Conservation (phyloP, 30 jellyfish, hydroid and myxozoan genomes). For the Hydra vulgaris region DNA sequence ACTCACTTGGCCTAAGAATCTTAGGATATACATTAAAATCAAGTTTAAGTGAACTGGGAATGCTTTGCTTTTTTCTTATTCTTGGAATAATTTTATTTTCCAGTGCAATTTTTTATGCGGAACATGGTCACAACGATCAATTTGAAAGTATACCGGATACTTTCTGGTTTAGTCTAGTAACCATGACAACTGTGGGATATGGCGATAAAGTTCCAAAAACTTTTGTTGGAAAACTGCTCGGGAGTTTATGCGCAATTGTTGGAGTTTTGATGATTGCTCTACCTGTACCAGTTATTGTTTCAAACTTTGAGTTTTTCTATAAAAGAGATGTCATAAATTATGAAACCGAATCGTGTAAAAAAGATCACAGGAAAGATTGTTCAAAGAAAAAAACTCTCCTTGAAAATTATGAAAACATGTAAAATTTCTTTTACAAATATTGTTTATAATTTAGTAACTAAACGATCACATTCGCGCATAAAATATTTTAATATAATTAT, state of each 20-base stretch:
- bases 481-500: too few species aligned
- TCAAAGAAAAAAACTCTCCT: too few species aligned
- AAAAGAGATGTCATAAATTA: slow-evolving; percentile 34
- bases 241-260: slow-evolving; percentile 92
- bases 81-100: slow-evolving; percentile 84
- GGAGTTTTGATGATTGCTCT: slow-evolving; percentile 87
- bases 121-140: slow-evolving; percentile 52
- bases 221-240: slow-evolving; percentile 64
- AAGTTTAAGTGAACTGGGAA: slow-evolving; percentile 79
- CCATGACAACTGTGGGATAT: slow-evolving; percentile 97
- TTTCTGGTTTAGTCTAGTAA: slow-evolving; percentile 84
- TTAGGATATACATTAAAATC: slow-evolving; percentile 86
- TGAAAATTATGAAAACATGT: background rate
- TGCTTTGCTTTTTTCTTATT: slow-evolving; percentile 70
- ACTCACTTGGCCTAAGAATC: slow-evolving; percentile 86
- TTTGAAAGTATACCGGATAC: slow-evolving; percentile 81
- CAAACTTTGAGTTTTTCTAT: slow-evolving; percentile 88
- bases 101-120: slow-evolving; percentile 92
- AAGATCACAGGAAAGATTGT: slow-evolving; percentile 51
- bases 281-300: slow-evolving; percentile 96
- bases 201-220: slow-evolving; percentile 93
- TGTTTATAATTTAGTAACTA: too few species aligned
- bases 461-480: too few species aligned
- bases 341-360: too few species aligned
- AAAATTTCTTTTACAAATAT: too few species aligned